Percentiles rank a stretch among this genome's conserved stretches.
phyloP scores from a whole-genome alignment of 37 sponge, comb jelly and placozoan species.

The Axinella damicornis region DNA sequence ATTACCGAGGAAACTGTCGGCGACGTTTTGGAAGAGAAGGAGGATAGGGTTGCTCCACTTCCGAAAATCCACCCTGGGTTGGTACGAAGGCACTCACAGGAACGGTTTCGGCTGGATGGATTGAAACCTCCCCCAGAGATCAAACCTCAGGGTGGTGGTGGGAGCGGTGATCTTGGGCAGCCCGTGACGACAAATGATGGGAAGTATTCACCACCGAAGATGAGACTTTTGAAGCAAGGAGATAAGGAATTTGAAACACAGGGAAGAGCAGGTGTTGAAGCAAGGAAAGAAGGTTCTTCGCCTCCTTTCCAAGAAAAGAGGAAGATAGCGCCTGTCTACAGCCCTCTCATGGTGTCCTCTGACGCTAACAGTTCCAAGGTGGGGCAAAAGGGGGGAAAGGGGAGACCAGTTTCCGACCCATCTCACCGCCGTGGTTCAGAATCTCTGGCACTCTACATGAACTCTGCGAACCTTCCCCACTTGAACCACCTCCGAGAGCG shows the following conservation, averaged over 20 bases:
- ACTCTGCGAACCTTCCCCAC: slow-evolving; percentile 49
- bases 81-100: slow-evolving; percentile 8
- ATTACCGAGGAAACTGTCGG: not conserved
- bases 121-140: not conserved
- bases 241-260: no score
- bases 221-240: no score
- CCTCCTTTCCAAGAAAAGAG: not conserved
- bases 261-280: no score
- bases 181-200: not conserved
- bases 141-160: not conserved
- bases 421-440: not conserved
- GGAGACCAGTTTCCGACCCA: not conserved
- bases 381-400: not conserved
- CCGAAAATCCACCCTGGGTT: slow-evolving; percentile 10
- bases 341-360: slow-evolving; percentile 22
- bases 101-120: slow-evolving; percentile 34
- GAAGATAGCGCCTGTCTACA: slow-evolving; percentile 2
- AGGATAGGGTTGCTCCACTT: slow-evolving; percentile 21
- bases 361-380: not conserved
- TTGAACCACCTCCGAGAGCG: slow-evolving; percentile 37
- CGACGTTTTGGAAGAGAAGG: not conserved
- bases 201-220: not conserved
- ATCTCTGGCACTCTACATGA: slow-evolving; percentile 51
- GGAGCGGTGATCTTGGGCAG: not conserved
- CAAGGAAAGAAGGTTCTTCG: not conserved